phyloP scores from a whole-genome alignment of 2,113 vertebrate genomes.

The Muntiacus reevesi region DNA sequence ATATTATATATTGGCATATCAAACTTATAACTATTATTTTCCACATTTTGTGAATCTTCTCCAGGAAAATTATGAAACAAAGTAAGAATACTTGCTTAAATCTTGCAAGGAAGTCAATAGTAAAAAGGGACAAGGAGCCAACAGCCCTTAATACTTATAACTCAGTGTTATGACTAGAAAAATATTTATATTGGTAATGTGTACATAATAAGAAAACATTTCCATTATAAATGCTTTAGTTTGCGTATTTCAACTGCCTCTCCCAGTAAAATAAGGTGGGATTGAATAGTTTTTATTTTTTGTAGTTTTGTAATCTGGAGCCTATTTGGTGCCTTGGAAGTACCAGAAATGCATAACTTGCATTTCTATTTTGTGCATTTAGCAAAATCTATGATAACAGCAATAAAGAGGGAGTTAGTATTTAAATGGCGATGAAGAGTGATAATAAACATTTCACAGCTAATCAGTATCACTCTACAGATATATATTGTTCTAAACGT shows the following conservation, averaged over 20 bases:
- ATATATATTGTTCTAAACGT: background rate
- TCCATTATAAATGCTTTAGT: background rate
- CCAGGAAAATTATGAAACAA: background rate
- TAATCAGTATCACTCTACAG: slow-evolving; percentile 1
- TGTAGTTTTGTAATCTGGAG: background rate
- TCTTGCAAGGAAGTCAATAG: background rate
- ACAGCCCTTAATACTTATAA: background rate
- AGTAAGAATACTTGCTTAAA: background rate
- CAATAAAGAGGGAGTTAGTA: background rate
- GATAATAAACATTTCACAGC: background rate
- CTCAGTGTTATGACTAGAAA: background rate
- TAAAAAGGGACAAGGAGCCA: background rate
- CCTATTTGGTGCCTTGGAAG: background rate
- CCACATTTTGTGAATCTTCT: background rate
- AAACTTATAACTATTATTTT: background rate
- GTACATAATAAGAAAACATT: background rate
- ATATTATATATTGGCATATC: background rate
- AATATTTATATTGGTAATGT: background rate
- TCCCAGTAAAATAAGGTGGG: background rate
- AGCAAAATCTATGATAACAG: background rate
- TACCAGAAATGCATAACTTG: slow-evolving; percentile 3
- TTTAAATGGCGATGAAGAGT: background rate
- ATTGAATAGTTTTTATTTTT: background rate
- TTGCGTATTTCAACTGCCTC: background rate
- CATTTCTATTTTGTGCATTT: background rate